Percentiles rank a stretch among this genome's conserved stretches.
Evolutionary conservation across 2,113 vertebrate species (phyloP).

Genomic region (Malaclemys terrapin): DNA sequence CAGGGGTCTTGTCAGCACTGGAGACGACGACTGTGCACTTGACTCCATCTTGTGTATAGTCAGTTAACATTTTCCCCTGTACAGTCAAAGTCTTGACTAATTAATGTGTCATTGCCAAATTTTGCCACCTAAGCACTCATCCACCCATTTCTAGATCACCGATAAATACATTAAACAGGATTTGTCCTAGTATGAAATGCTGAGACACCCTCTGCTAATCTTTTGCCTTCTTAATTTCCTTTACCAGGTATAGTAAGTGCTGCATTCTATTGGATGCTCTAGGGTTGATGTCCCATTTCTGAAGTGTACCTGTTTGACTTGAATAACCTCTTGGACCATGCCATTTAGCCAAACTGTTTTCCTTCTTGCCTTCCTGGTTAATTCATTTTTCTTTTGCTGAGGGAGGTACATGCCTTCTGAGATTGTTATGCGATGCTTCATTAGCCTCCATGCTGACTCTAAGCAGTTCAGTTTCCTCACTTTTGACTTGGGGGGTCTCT

Average conservation of each 20-base stretch:
- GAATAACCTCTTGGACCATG: neutral
- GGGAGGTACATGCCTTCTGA: neutral
- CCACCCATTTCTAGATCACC: neutral
- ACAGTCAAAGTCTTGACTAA: neutral
- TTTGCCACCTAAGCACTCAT: neutral
- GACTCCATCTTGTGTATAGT: neutral
- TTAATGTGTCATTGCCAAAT: neutral
- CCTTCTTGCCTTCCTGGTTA: neutral
- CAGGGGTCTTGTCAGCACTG: neutral
- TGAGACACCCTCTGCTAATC: neutral
- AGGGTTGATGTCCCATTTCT: neutral
- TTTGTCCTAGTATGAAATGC: neutral
- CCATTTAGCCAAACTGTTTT: neutral
- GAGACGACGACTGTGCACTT: neutral
- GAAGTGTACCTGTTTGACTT: neutral
- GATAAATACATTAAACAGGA: neutral
- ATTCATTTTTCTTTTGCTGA: neutral
- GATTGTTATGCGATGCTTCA: neutral
- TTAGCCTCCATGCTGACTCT: neutral
- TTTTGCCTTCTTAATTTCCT: neutral
- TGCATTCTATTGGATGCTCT: neutral
- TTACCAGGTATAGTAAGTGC: neutral
- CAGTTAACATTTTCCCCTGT: neutral
- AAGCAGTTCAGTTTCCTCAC: neutral
- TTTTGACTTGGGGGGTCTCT: neutral